A percentile compares a stretch with the other conserved stretches of the same genome.
Conservation (phyloP, 2,888 invertebrate species). For the Andrena marginata region DNA sequence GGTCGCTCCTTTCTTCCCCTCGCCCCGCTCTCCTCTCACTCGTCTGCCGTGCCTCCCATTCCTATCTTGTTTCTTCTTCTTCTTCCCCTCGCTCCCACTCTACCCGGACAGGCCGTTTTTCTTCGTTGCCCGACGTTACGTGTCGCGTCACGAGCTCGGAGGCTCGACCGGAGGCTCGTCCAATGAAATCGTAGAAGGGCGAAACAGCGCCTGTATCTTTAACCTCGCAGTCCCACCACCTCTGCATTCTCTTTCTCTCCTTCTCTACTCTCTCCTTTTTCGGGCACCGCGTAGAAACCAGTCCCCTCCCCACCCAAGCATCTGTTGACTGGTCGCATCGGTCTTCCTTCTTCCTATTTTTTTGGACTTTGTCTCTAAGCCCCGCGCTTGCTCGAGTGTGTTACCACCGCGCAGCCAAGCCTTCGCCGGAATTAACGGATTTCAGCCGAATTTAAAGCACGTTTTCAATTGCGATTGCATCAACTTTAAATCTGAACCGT, state of each 20-base stretch:
- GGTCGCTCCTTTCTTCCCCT: conserved; percentile 60
- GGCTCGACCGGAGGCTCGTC: conserved; percentile 76
- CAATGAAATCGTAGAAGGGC: conserved; percentile 76
- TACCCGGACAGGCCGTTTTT: conserved; percentile 12
- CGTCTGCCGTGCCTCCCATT: conserved; percentile 1
- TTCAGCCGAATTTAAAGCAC: background rate
- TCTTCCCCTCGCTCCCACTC: conserved; percentile 4
- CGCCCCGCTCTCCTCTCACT: conserved; percentile 25
- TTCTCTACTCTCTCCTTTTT: background rate
- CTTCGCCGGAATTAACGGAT: background rate
- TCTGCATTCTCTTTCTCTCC: conserved; percentile 14
- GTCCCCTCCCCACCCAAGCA: background rate
- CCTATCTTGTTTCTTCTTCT: conserved; percentile 28
- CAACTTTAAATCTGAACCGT: background rate
- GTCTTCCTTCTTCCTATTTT: conserved; percentile 6
- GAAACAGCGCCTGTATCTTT: conserved; percentile 55
- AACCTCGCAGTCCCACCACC: conserved; percentile 52
- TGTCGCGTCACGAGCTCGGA: conserved; percentile 65
- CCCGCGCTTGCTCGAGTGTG: background rate
- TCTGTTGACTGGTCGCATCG: background rate
- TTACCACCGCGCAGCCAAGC: too few species aligned
- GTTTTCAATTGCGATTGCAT: background rate
- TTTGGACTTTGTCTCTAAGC: background rate
- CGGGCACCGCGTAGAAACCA: background rate
- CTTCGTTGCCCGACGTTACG: conserved; percentile 36